A percentile compares a stretch with the other conserved stretches of the same genome.
Evolutionary conservation across 2,797 vertebrate genomes (phyloP).

Genomic region (Sebastiscus albofasciatus): DNA sequence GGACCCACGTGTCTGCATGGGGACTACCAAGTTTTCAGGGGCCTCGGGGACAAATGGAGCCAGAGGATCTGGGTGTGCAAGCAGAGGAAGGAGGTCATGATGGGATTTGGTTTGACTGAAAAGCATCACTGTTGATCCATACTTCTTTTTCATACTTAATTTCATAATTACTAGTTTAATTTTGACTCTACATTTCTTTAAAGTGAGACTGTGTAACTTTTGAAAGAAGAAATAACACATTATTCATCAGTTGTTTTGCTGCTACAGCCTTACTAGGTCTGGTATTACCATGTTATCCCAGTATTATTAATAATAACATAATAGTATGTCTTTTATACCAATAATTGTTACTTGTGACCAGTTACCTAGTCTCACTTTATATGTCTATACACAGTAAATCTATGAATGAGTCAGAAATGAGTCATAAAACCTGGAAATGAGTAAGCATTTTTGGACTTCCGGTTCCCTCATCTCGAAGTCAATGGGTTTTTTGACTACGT

Average conservation of each 20-base stretch:
- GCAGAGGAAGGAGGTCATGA: neutral
- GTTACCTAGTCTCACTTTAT: neutral
- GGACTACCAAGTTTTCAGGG: constrained; percentile 77
- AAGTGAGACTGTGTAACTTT: neutral
- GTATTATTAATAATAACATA: neutral
- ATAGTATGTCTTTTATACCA: neutral
- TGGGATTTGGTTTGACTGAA: neutral
- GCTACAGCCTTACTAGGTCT: neutral
- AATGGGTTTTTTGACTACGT: neutral
- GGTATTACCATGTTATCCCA: neutral
- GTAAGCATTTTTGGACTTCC: neutral
- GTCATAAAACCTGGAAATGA: neutral
- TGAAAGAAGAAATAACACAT: neutral
- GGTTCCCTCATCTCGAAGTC: neutral
- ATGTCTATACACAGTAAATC: neutral
- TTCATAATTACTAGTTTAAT: neutral
- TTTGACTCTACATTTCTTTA: neutral
- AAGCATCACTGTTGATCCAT: neutral
- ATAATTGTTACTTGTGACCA: neutral
- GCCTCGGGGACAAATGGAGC: constrained; percentile 86
- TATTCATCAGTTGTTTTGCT: neutral
- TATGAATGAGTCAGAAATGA: neutral
- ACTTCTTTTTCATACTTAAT: neutral
- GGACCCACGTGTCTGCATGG: constrained; percentile 65
- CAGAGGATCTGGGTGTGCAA: constrained; percentile 82